Percentiles rank a stretch among this genome's conserved stretches.
These are phyloP conservation scores for Andrena dorsata DNA, from an alignment of 2,888 invertebrate species.

Conservation along the genomic window DNA sequence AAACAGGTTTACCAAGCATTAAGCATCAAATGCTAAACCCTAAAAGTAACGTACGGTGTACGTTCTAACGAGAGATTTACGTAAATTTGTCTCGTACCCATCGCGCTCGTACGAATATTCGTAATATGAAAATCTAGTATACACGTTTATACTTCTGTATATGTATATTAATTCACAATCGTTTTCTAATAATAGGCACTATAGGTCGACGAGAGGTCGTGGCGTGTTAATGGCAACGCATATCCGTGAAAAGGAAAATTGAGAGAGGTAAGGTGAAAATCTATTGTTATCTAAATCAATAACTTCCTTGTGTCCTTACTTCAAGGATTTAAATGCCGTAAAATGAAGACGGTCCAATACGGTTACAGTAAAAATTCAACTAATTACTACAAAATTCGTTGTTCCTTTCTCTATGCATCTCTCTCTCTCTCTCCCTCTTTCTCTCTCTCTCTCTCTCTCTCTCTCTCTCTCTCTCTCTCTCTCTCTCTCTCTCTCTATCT, in stretches of 20 bases:
- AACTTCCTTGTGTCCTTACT: conserved; percentile 37
- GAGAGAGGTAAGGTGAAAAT: conserved; percentile 41
- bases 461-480: background rate
- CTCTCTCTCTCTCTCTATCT: background rate
- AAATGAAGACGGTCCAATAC: conserved; percentile 30
- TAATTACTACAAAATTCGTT: conserved; percentile 65
- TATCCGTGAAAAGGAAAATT: conserved; percentile 48
- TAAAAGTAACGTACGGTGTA: conserved; percentile 60
- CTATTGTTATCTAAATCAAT: conserved; percentile 51
- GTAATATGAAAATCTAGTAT: conserved; percentile 63
- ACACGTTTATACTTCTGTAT: conserved; percentile 52
- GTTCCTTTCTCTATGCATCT: conserved; percentile 52
- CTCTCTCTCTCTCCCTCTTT: conserved; percentile 5
- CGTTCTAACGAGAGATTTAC: conserved; percentile 56
- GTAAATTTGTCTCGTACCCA: conserved; percentile 45
- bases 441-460: background rate
- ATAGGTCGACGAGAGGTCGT: conserved; percentile 73
- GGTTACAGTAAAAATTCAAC: conserved; percentile 51
- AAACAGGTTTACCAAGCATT: conserved; percentile 53
- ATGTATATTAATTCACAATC: conserved; percentile 59
- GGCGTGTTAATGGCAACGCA: conserved; percentile 63
- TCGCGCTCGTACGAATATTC: conserved; percentile 47
- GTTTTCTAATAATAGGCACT: conserved; percentile 72
- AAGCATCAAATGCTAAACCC: conserved; percentile 62
- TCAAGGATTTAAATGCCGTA: conserved; percentile 28